Evolutionary conservation across 2,888 invertebrate species (phyloP), one percentile per base, ranked within the genome.

Genomic region (Hermodice carunculata): DNA sequence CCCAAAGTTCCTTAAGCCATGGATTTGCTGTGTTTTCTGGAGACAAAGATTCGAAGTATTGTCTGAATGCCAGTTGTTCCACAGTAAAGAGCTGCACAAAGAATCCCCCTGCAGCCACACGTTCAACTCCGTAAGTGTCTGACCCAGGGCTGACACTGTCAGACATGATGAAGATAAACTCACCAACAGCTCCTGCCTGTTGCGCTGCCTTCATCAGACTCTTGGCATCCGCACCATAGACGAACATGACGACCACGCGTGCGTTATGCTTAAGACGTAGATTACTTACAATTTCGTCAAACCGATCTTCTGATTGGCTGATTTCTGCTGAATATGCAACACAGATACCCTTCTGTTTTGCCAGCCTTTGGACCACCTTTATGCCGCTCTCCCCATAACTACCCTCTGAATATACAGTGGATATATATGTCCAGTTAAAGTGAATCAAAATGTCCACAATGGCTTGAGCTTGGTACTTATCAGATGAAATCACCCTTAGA

Each of bases 361-460:
- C 58, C 19, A 31, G 42, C 22, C 37, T 44, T 17, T 24, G 26
- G 26, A 58, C 48, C 11, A 32, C 17, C 29, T 44, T 46, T 14
- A 58, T 32, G 1, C 58, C 58, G 24, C 37, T 34, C 4, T 43
- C 46, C 17, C 58, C 58, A 31, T 58, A 58, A 32, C 32, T 29
- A 4, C 48, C 48, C 44, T 58, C 46, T 3, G 32, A 32, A 24
- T 46, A 28, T 5, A 46, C 8, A 32, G 32, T 58, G 3, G 46
- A 19, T 26, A 58, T 46, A 31, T 58, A 58, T 32, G 58, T 46
- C 58, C 58, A 58, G 44, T 58, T 58, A 43, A 46, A 58, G 24
- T 29, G 46, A 6, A 28, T 31, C 17, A 58, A 22, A 19, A 58
- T 31, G 22, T 28, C 44, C 11, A 46, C 48, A 26, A 58, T 37